phyloP scores from a whole-genome alignment of 2,888 invertebrate species.

The Noctuana brunneofusca region DNA sequence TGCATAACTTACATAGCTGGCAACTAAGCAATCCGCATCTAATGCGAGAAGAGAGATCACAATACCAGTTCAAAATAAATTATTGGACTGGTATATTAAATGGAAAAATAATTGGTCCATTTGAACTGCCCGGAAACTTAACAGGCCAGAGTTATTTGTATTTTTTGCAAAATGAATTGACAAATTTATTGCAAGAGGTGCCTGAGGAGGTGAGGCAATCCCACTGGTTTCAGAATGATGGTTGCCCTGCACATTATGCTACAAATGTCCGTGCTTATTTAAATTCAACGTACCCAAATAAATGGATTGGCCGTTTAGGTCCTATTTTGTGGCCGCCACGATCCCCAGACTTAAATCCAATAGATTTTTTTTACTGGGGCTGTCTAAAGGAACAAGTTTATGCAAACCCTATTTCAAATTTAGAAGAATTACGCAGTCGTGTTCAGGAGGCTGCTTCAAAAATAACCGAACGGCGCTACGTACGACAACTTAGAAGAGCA shows the following conservation, averaged over 20 bases:
- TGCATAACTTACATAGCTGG: constrained; percentile 44
- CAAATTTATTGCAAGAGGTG: constrained; percentile 27
- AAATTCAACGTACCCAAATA: constrained; percentile 17
- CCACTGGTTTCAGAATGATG: constrained; percentile 33
- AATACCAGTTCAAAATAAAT: constrained; percentile 40
- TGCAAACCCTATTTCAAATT: constrained; percentile 22
- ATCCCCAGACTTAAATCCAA: constrained; percentile 31
- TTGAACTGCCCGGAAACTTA: constrained; percentile 34
- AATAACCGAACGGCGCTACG: constrained; percentile 24
- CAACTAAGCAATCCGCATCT: constrained; percentile 38
- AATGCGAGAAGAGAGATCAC: constrained; percentile 14
- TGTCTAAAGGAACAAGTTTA: constrained; percentile 32
- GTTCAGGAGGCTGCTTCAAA: constrained; percentile 31
- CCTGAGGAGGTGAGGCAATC: constrained; percentile 26
- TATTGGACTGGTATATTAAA: constrained; percentile 40
- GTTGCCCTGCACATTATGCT: constrained; percentile 34
- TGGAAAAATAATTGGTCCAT: constrained; percentile 38
- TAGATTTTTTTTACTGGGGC: constrained; percentile 35
- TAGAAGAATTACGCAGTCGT: constrained; percentile 28
- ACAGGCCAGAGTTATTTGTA: constrained; percentile 14
- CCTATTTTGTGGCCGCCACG: constrained; percentile 30
- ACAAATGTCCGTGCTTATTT: constrained; percentile 9
- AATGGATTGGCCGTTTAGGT: constrained; percentile 20
- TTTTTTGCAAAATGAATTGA: constrained; percentile 14
- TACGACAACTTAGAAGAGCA: constrained; percentile 22